Evolutionary conservation across 2,113 vertebrate genomes (phyloP), one percentile per base, ranked within the genome.

Genomic region (Hypanus sabinus): DNA sequence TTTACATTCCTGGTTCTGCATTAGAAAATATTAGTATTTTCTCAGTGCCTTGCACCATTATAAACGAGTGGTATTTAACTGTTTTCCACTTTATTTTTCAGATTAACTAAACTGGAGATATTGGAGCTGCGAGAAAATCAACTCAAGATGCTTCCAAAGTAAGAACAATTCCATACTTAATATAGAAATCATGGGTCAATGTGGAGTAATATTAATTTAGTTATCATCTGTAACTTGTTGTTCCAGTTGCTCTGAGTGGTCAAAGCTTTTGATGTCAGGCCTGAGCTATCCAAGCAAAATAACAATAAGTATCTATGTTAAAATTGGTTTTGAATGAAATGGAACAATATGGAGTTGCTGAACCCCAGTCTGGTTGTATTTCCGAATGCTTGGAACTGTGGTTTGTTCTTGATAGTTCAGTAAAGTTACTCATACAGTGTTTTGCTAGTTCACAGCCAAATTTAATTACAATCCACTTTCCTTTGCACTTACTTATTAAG

Each of bases 91-190:
- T 91, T 95, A 24, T 95, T 95, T 94, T 70, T 30, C 96, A 99
- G 99, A 96, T 96, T 99, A 96, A 98, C 97, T 93, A 99, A 99
- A 96, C 97, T 99, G 90, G 98, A 98, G 96, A 99, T 99, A 95
- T 62, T 99, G 97, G 99, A 99, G 96, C 97, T 99, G 95, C 97
- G 99, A 96, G 99, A 99, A 97, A 99, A 99, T 96, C 98, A 99
- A 96, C 96, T 99, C 95, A 99, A 99, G 97, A 98, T 98, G 97
- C 97, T 99, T 97, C 99, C 99, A 97, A 99, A 99, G 99, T 99
- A 98, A 98, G 98, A 98, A 95, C 20, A 18, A 79, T 80, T 65
- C 75, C 24, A 46, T 62, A 46, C 68, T 36, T 85, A 83, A 62
- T 36, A 22, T 33, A 11, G 68, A 18, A 70, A 73, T 73, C 22